phyloP scores from a whole-genome alignment of 2,888 invertebrate species.

The Pristionchus mayeri region DNA sequence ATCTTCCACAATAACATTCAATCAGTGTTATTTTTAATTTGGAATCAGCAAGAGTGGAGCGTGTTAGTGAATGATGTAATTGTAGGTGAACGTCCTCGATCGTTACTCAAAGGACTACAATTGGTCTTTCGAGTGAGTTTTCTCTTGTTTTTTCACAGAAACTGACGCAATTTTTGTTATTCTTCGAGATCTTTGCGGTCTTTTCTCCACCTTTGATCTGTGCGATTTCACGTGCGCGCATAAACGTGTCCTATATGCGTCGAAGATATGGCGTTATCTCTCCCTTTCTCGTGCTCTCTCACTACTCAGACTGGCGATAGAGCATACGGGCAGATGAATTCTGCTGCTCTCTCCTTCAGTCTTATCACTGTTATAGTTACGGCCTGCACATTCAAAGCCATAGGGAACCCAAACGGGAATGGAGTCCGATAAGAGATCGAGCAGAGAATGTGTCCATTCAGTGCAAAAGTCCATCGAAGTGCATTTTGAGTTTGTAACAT shows the following conservation, averaged over 20 bases:
- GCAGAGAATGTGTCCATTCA: not conserved
- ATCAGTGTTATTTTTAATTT: too few species aligned
- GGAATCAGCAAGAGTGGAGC: too few species aligned
- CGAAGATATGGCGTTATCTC: not conserved
- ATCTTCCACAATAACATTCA: too few species aligned
- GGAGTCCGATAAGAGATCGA: slow-evolving; percentile 74
- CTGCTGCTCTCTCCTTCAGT: not conserved
- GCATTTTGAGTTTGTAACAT: too few species aligned
- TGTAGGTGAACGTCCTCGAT: slow-evolving; percentile 59
- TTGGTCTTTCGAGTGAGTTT: slow-evolving; percentile 89
- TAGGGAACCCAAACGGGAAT: slow-evolving; percentile 81
- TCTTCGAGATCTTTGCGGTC: not conserved
- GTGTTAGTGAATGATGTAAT: not conserved
- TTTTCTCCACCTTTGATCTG: slow-evolving; percentile 9
- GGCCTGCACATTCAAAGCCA: slow-evolving; percentile 81
- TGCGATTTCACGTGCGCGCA: not conserved
- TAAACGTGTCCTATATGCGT: not conserved
- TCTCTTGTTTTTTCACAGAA: not conserved
- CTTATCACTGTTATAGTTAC: slow-evolving; percentile 1
- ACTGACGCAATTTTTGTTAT: not conserved
- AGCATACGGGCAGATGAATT: not conserved
- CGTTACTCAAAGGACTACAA: slow-evolving; percentile 89
- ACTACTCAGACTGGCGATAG: not conserved
- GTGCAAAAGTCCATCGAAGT: not conserved
- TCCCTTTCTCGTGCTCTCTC: not conserved